Base-by-base conservation (phyloP, 2,888 invertebrate genomes). In the Argyra leucocephala region DNA sequence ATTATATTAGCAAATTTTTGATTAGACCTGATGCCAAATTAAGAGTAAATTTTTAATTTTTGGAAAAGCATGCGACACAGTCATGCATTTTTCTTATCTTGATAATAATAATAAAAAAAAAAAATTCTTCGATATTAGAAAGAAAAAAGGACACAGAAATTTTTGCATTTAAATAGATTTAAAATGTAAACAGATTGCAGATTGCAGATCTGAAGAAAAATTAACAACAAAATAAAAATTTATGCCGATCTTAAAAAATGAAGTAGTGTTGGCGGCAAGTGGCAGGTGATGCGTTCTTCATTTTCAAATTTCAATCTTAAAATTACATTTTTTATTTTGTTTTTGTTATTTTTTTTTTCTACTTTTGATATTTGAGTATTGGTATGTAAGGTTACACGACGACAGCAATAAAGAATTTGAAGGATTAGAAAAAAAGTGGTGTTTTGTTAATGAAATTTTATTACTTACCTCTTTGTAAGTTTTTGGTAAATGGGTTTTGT, bases 271-370 rank as follows among this genome's bases (percentile, higher is more conserved):
- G 37, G 12, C 12, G 37, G 48, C 18, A 18, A 18, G 48, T 15
- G n/a, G 48, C 48, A 48, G 48, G 48, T 48, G 48, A 48, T 48
- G 18, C n/a, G n/a, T n/a, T n/a, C n/a, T n/a, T n/a, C n/a, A n/a
- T n/a, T n/a, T n/a, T n/a, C n/a, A 31, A 31, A 31, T 31, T 31
- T 4, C 7, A 31, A 31, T 10, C 9, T 10, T 10, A 31, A 6
- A 31, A 3, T 1, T 4, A 31, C 12, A 31, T 31, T 12, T 31
- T 31, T 2, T n/a, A n/a, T n/a, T n/a, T n/a, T n/a, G n/a, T 26
- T 26, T 26, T 26, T 26, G 4, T 26, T 6, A 26, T 26, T 26
- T 26, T 7, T 31, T 31, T 31, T 31, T 2, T 26, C 4, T 26
- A 26, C 5, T 31, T 31, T 31, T 31, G 31, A 31, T 12, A 31